phyloP scores from a whole-genome alignment of 2,888 invertebrate genomes.

The Scrobipalpa costella region DNA sequence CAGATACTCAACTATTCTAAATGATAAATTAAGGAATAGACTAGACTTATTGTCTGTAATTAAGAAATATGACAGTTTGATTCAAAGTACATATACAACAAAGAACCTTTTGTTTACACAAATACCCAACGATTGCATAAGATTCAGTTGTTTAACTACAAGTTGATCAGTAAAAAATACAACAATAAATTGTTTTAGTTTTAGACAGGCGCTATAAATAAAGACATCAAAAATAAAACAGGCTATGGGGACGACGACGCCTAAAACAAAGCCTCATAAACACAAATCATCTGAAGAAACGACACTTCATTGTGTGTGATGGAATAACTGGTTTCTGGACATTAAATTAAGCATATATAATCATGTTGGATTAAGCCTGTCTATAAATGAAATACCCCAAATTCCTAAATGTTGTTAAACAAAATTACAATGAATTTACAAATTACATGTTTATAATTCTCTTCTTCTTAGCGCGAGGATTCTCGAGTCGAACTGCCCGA shows the following conservation, averaged over 20 bases:
- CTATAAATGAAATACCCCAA: background rate
- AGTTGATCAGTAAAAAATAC: conserved; percentile 25
- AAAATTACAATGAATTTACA: no score
- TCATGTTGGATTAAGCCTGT: background rate
- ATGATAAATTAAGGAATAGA: no score
- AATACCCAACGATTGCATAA: no score
- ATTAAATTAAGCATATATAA: conserved; percentile 10
- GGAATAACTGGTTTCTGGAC: conserved; percentile 10
- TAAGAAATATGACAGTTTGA: no score
- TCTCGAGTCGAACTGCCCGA: no score
- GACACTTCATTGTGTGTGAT: conserved; percentile 21
- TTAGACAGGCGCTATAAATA: conserved; percentile 42
- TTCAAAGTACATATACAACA: no score
- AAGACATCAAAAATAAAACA: conserved; percentile 51
- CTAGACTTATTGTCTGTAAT: no score
- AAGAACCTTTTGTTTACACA: no score
- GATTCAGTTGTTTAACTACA: background rate
- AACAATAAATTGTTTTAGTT: conserved; percentile 43
- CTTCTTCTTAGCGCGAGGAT: no score
- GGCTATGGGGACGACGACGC: conserved; percentile 41
- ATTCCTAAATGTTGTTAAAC: no score
- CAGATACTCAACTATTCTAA: no score
- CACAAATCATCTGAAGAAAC: conserved; percentile 47
- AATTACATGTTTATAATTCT: no score
- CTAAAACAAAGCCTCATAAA: conserved; percentile 49